These are phyloP conservation scores for Protobothrops flavoviridis DNA, from an alignment of 2,113 vertebrate genomes.

Conservation along the genomic window DNA sequence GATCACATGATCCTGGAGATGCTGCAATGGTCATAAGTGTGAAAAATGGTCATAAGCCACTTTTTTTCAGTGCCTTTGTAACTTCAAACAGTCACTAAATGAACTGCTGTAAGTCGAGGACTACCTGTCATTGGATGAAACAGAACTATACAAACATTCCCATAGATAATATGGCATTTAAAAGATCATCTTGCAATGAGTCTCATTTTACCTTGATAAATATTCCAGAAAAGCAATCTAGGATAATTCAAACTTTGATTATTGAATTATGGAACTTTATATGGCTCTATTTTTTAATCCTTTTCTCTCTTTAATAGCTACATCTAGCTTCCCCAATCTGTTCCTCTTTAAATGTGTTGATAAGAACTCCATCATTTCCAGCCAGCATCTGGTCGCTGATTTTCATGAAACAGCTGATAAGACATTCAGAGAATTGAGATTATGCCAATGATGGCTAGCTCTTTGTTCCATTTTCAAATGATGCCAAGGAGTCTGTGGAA, in stretches of 20 bases:
- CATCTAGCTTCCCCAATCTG: background rate
- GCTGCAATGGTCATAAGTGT: background rate
- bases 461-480: background rate
- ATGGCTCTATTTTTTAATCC: background rate
- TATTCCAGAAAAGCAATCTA: background rate
- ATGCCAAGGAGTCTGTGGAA: background rate
- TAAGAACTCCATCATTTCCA: background rate
- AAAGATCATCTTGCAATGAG: background rate
- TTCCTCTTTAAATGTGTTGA: background rate
- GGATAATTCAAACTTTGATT: background rate
- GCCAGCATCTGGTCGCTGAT: background rate
- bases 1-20: background rate
- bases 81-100: background rate
- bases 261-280: background rate
- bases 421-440: background rate
- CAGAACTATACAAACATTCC: background rate
- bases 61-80: background rate
- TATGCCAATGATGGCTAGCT: background rate
- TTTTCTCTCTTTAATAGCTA: background rate
- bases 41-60: background rate
- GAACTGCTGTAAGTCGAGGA: background rate
- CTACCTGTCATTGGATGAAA: background rate
- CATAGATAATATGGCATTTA: background rate
- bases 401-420: background rate
- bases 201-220: background rate